Evolutionary conservation across 2,113 vertebrate genomes (phyloP).

Genomic region (Mola mola): DNA sequence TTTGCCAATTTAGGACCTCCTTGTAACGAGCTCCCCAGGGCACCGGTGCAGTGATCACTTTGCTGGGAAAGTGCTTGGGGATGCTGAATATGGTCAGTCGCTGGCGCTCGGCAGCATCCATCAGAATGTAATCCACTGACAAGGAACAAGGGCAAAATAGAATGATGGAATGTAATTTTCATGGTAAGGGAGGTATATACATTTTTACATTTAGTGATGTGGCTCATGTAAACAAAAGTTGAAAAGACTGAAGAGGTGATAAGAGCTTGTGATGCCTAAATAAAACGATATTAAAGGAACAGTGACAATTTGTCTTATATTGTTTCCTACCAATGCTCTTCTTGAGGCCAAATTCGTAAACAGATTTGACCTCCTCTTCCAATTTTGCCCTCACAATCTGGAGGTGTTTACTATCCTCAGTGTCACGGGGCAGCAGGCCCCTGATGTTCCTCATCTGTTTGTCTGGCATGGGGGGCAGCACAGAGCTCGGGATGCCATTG

Average conservation of each 20-base stretch:
- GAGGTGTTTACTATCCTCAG: not conserved
- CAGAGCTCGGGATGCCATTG: not conserved
- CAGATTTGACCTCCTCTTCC: not conserved
- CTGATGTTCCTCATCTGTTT: not conserved
- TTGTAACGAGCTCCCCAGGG: not conserved
- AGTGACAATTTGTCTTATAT: too few relatives aligned
- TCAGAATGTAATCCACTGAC: not conserved
- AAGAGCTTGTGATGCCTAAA: too few relatives aligned
- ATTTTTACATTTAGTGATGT: too few relatives aligned
- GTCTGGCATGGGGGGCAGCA: not conserved
- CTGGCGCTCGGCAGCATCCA: not conserved
- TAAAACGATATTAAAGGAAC: too few relatives aligned
- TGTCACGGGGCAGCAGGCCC: not conserved
- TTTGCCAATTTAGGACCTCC: not conserved
- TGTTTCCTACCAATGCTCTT: not conserved
- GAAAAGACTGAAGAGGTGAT: too few relatives aligned
- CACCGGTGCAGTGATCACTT: not conserved
- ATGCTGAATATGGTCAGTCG: not conserved
- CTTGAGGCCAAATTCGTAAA: not conserved
- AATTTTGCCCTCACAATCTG: not conserved
- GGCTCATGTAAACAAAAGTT: too few relatives aligned
- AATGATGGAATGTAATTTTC: not conserved
- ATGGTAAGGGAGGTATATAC: too few relatives aligned
- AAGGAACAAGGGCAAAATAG: not conserved
- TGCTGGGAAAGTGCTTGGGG: not conserved